phyloP scores from a whole-genome alignment of 1,140 invertebrate genomes.

The Triops longicaudatus region DNA sequence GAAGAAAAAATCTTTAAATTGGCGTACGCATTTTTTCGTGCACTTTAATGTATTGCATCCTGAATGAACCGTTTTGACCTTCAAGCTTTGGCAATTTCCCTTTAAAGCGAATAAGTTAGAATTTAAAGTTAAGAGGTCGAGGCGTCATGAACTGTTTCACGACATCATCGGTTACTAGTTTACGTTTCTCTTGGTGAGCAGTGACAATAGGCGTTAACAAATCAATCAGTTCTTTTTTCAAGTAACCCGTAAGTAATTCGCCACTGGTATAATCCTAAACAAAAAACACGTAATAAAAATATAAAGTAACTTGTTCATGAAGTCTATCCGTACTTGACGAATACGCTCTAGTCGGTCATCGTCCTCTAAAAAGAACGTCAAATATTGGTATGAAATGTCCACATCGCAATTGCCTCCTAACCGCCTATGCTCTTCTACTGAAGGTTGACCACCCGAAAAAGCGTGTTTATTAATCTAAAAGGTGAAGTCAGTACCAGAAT shows the following conservation, averaged over 20 bases:
- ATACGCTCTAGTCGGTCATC: conserved; percentile 80
- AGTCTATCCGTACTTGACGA: conserved; percentile 47
- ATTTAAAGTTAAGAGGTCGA: conserved; percentile 60
- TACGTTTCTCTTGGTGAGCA: conserved; percentile 71
- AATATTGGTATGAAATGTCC: conserved; percentile 92
- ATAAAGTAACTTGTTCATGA: neutral
- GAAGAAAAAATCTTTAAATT: neutral
- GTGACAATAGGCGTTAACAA: conserved; percentile 63
- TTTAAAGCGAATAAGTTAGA: conserved; percentile 27
- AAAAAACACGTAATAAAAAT: conserved; percentile 29
- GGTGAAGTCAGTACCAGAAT: conserved; percentile 28
- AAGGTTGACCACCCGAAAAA: conserved; percentile 91
- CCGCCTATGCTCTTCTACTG: conserved; percentile 83
- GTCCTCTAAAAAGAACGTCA: conserved; percentile 92
- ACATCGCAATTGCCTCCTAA: conserved; percentile 91
- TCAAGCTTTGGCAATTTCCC: neutral
- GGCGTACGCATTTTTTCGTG: neutral
- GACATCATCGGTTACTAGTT: conserved; percentile 74
- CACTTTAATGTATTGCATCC: neutral
- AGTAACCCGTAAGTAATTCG: conserved; percentile 80
- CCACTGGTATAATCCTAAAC: conserved; percentile 78
- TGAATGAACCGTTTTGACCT: neutral
- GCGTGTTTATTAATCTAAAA: conserved; percentile 91
- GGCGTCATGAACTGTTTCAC: conserved; percentile 76
- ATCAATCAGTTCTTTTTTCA: conserved; percentile 86